Evolutionary conservation across 2,888 invertebrate genomes (phyloP), one percentile per base, ranked within the genome.

Genomic region (Oscheius sp.): DNA sequence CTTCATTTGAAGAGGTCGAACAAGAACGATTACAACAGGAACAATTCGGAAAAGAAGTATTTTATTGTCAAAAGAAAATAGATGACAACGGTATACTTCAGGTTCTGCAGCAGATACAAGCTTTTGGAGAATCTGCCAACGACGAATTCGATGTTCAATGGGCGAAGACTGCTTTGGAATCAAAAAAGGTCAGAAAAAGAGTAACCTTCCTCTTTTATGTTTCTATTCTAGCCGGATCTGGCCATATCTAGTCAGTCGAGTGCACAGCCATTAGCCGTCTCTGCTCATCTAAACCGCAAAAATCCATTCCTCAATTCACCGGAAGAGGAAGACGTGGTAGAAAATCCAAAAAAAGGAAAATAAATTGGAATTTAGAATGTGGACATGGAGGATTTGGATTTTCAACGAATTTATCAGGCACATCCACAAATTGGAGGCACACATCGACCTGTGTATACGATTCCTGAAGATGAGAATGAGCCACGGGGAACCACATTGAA

Each of bases 101-200:
- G 56, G 77, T 79, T 9, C 59, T 80, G 0, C 79, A 77, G 58
- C 79, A 79, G 64, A 86, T 87, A 49, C 85, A 86, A 70, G 85
- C 87, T 21, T 88, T 87, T 46, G 87, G 87, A n/a, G 87, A 84
- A 69, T 81, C 84, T 7, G 87, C 87, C 9, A 84, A 87, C 70
- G 87, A 87, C 70, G 87, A 87, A 66, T 87, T 87, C 70, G 87
- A 87, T 75, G 87, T 87, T 7, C 84, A 85, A 69, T 87, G 87
- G 87, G 86, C 87, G 12, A 74, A 71, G 23, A 63, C 77, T 2
- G 75, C 69, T 1, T 23, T 74, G 18, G 55, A 52, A 43, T 35
- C 27, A 43, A 46, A 52, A 1, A 66, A 69, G 35, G 35, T 49
- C 7, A 53, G 56, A n/a, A n/a, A n/a, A n/a, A n/a, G n/a, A n/a